A percentile compares a stretch with the other conserved stretches of the same genome.
These are phyloP conservation scores for Cepphus grylle DNA, from an alignment of 2,113 vertebrate genomes.

Conservation along the genomic window DNA sequence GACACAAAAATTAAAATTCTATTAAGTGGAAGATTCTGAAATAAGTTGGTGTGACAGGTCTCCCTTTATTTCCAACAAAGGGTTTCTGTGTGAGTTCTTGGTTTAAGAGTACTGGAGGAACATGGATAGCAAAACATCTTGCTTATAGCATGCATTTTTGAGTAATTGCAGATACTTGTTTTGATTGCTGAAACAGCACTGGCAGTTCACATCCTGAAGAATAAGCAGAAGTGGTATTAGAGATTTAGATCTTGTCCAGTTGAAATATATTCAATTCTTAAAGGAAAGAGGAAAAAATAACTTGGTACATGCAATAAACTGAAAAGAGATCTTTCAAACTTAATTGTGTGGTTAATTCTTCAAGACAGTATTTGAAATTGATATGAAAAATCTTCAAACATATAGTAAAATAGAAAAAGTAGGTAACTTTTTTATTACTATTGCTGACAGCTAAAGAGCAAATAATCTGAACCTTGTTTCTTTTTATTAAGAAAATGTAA, in stretches of 20 bases:
- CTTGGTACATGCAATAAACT: not conserved
- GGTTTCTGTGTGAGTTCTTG: not conserved
- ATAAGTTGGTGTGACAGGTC: not conserved
- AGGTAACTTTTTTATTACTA: not conserved
- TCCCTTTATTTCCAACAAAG: not conserved
- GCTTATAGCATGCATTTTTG: not conserved
- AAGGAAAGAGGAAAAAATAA: not conserved
- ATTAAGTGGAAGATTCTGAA: not conserved
- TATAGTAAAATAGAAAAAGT: not conserved
- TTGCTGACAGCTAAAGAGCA: not conserved
- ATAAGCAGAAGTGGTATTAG: not conserved
- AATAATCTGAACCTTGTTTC: not conserved
- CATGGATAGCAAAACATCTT: not conserved
- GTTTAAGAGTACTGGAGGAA: not conserved
- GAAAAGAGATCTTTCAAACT: not conserved
- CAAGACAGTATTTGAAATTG: not conserved
- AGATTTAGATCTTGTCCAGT: not conserved
- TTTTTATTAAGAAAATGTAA: not conserved
- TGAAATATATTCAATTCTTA: not conserved
- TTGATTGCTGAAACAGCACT: not conserved
- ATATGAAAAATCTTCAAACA: not conserved
- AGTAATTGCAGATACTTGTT: not conserved
- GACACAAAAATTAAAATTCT: not conserved
- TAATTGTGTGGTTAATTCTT: not conserved
- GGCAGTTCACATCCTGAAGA: not conserved